Base-by-base conservation (phyloP, 2,113 vertebrate genomes). In the Chamaetylas fuelleborni region DNA sequence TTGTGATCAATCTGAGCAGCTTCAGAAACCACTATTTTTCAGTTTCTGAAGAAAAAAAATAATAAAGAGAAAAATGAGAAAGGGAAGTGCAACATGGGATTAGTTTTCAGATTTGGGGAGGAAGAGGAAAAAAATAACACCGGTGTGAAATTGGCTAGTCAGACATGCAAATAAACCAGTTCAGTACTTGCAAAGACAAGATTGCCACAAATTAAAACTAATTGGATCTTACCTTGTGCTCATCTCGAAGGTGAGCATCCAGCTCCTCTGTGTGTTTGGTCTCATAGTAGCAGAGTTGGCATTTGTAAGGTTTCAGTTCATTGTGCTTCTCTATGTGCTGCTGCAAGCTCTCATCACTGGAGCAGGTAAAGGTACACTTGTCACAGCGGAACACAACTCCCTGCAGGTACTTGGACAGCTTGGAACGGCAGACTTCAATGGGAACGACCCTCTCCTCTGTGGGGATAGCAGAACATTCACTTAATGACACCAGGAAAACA, bases 341-440 rank as follows among this genome's bases (percentile, higher is more conserved):
- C 98, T 99, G 99, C 95, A 99, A 98, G 92, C 98, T 98, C 96
- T 99, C 99, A 62, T 99, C 99, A 70, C 98, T 99, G 97, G 99
- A 99, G 98, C 99, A 99, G 90, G 99, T 99, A 97, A 99, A 99
- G 91, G 99, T 99, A 97, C 99, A 99, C 97, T 99, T 99, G 98
- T 99, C 99, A 96, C 99, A 99, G 88, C 99, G 99, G 97, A 99
- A 99, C 90, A 99, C 98, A 79, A 99, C 95, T 92, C 99, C 99
- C 97, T 99, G 98, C 96, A 99, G 98, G 97, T 99, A 99, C 94
- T 99, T 99, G 6, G 99, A 99, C 94, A 99, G 98, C 97, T 99
- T 99, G 95, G 99, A 99, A 95, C 99, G 99, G 97, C 99, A 99
- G 92, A 99, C 98, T 96, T 99, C 99, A 93, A 99, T 98, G 33